Conservation (phyloP, 2,888 invertebrate genomes). For the Blastobasis lacticolella region DNA sequence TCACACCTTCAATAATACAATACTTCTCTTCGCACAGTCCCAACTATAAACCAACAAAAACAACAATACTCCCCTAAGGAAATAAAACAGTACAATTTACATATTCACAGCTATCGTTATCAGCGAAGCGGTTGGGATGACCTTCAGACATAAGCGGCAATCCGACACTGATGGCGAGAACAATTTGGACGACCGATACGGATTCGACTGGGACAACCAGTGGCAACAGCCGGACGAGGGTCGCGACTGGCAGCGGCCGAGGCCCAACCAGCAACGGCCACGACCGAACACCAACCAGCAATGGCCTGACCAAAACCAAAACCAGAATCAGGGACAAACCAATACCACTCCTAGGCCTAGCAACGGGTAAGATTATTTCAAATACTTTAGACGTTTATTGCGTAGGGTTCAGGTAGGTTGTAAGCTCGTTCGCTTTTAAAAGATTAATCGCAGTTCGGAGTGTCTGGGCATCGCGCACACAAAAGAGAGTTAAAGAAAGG, state of each 20-base stretch:
- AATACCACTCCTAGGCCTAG: background rate
- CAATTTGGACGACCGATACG: constrained; percentile 47
- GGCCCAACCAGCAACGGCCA: background rate
- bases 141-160: constrained; percentile 34
- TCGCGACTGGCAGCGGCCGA: background rate
- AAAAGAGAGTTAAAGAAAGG: too few relatives aligned
- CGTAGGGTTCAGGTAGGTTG: too few relatives aligned
- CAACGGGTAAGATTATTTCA: background rate
- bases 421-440: too few relatives aligned
- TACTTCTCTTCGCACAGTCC: too few relatives aligned
- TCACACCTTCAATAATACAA: too few relatives aligned
- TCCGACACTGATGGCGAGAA: constrained; percentile 17
- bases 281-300: background rate
- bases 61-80: too few relatives aligned
- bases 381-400: background rate
- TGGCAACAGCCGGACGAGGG: background rate
- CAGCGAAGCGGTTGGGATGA: constrained; percentile 25
- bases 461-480: too few relatives aligned
- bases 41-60: too few relatives aligned
- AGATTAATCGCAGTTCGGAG: too few relatives aligned
- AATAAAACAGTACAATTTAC: too few relatives aligned
- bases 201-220: constrained; percentile 15
- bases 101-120: constrained; percentile 34
- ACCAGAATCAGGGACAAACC: background rate
- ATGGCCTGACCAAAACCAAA: background rate